Evolutionary conservation across 2,797 vertebrate species (phyloP), one percentile per base, ranked within the genome.

Genomic region (Sebastiscus albofasciatus): DNA sequence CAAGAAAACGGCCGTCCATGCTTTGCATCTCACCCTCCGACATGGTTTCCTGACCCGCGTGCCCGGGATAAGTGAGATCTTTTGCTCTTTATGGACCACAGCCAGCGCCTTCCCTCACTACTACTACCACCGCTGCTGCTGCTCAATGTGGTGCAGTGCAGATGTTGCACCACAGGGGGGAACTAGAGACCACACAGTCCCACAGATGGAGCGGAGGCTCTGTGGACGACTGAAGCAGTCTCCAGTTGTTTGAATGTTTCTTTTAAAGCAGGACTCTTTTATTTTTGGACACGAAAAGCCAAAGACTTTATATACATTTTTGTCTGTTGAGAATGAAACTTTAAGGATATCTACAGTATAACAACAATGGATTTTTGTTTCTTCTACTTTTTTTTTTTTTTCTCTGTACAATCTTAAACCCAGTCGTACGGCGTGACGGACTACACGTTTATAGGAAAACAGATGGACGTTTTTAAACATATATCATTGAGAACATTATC

Each of bases 261-360:
- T 90, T 74, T 88, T 84, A 31, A 78, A 84, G 82, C 56, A 18
- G 22, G 36, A 88, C 75, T 71, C 26, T 27, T 65, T 82, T 73
- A 49, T 82, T 93, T 87, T 87, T 84, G 81, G 88, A 91, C 87
- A 82, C 54, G 83, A 83, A 83, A 94, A 94, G 93, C 92, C 92
- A 93, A 93, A 93, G 92, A 93, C 89, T 90, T 88, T n/a, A 39
- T n/a, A 39, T 67, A 65, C 2, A 14, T 85, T n/a, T 26, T 84
- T 90, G 84, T 80, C 79, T 80, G 65, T 60, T 46, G 59, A 84
- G 68, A 85, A 85, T 75, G 73, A 81, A 72, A 83, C 74, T 77
- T 85, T 72, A 72, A 52, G 6, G 58, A 83, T 24, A 60, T 77
- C 72, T 80, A 26, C 64, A 62, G 56, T 60, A 75, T 73, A 66